Evolutionary conservation across 1,140 invertebrate species (phyloP).

Genomic region (Dendrolimus kikuchii): DNA sequence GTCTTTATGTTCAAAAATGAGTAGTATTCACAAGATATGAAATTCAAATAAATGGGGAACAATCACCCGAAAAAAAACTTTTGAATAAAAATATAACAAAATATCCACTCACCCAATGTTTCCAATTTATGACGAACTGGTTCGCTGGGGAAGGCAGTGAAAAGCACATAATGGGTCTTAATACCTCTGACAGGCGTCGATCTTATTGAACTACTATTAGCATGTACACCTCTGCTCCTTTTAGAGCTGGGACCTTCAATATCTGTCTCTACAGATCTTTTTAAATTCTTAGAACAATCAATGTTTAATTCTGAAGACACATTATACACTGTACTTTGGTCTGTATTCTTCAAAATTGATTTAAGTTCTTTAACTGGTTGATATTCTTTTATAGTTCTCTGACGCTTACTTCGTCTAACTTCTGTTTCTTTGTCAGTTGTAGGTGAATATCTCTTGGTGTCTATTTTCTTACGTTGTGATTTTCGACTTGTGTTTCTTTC

Average conservation of each 20-base stretch:
- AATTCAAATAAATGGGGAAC: too few species aligned
- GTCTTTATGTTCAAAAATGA: too few species aligned
- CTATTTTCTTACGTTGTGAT: slow-evolving; percentile 5
- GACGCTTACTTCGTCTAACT: slow-evolving; percentile 31
- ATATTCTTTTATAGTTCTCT: slow-evolving; percentile 20
- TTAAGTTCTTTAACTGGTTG: slow-evolving; percentile 6
- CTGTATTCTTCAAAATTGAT: slow-evolving; percentile 15
- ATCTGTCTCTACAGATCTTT: slow-evolving; percentile 23
- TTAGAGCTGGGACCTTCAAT: slow-evolving; percentile 26
- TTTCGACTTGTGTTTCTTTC: slow-evolving; percentile 4
- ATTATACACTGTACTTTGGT: slow-evolving; percentile 42
- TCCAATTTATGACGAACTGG: slow-evolving; percentile 39
- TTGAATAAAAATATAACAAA: not conserved
- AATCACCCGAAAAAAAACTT: not conserved
- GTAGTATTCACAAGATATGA: too few species aligned
- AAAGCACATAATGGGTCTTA: slow-evolving; percentile 40
- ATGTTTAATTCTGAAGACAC: slow-evolving; percentile 25
- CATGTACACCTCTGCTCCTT: slow-evolving; percentile 22
- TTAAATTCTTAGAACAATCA: slow-evolving; percentile 23
- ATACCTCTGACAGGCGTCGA: slow-evolving; percentile 25
- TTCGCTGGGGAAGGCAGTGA: slow-evolving; percentile 45
- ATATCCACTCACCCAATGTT: slow-evolving; percentile 39
- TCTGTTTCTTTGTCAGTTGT: slow-evolving; percentile 17
- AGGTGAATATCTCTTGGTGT: slow-evolving; percentile 7
- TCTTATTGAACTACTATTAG: slow-evolving; percentile 8